These are phyloP conservation scores for Drosophila takahashii DNA, from an alignment of 1,140 invertebrate species.

Conservation along the genomic window DNA sequence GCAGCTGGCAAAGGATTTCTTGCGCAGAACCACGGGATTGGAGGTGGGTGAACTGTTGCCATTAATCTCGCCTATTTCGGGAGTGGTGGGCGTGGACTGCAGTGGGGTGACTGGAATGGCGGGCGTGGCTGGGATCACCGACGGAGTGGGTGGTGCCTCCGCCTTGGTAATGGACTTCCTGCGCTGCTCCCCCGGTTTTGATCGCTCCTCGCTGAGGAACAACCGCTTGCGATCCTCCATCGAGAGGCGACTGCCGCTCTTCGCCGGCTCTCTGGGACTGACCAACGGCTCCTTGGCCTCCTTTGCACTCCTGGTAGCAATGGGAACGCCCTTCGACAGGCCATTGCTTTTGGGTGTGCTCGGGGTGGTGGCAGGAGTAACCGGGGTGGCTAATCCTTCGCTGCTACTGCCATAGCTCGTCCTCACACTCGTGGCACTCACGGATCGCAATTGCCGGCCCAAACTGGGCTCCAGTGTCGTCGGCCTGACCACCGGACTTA, in stretches of 20 bases:
- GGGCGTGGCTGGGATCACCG: slow-evolving; percentile 23
- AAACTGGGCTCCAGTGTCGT: slow-evolving; percentile 69
- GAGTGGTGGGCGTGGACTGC: slow-evolving; percentile 7
- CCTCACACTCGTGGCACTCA: slow-evolving; percentile 62
- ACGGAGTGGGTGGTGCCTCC: slow-evolving; percentile 21
- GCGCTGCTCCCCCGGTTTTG: slow-evolving; percentile 65
- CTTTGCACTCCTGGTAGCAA: not conserved
- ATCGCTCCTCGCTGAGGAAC: slow-evolving; percentile 69
- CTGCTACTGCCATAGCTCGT: slow-evolving; percentile 55
- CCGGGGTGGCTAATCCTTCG: slow-evolving; percentile 17
- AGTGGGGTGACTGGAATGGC: slow-evolving; percentile 17
- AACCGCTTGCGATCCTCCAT: slow-evolving; percentile 76
- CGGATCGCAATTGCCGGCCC: slow-evolving; percentile 49
- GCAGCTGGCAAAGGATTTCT: slow-evolving; percentile 85
- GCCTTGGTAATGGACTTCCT: slow-evolving; percentile 65
- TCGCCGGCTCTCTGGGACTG: slow-evolving; percentile 17
- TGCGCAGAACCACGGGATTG: slow-evolving; percentile 85
- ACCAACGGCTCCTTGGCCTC: not conserved
- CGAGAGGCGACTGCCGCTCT: slow-evolving; percentile 62
- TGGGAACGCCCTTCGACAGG: not conserved
- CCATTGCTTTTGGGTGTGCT: slow-evolving; percentile 40
- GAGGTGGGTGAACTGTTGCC: slow-evolving; percentile 33
- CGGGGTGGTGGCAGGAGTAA: slow-evolving; percentile 29
- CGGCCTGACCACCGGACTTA: slow-evolving; percentile 30
- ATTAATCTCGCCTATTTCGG: slow-evolving; percentile 35